phyloP scores from a whole-genome alignment of 2,797 vertebrate species.

The Hippopotamyrus pictus region DNA sequence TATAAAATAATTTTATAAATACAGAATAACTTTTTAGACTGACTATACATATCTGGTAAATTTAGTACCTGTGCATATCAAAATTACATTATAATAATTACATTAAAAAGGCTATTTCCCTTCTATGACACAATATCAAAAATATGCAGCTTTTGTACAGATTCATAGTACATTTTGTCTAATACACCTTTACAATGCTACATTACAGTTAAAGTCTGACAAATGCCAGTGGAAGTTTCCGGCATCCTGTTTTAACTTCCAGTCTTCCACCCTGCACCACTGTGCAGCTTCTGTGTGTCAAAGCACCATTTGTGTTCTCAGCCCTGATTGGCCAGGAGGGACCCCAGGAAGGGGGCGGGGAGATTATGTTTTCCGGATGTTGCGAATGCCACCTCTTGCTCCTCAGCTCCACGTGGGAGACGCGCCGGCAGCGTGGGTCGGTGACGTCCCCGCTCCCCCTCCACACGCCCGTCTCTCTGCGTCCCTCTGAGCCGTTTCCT shows the following conservation, averaged over 20 bases:
- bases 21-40: slow-evolving; percentile 60
- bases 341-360: slow-evolving; percentile 27
- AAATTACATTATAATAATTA: slow-evolving; percentile 69
- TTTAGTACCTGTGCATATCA: slow-evolving; percentile 48
- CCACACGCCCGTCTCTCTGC: not conserved
- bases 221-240: slow-evolving; percentile 27
- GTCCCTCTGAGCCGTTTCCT: not conserved
- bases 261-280: slow-evolving; percentile 23
- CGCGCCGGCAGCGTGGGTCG: not conserved
- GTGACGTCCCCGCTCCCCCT: not conserved
- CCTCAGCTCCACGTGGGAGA: not conserved
- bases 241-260: slow-evolving; percentile 23
- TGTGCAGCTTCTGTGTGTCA: slow-evolving; percentile 37
- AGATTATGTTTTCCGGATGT: not conserved
- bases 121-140: slow-evolving; percentile 74
- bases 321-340: slow-evolving; percentile 20
- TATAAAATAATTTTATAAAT: slow-evolving; percentile 72
- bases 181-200: slow-evolving; percentile 62
- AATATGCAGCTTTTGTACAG: slow-evolving; percentile 84
- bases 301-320: slow-evolving; percentile 31
- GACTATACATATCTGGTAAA: slow-evolving; percentile 45
- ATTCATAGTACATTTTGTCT: slow-evolving; percentile 64
- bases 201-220: slow-evolving; percentile 47
- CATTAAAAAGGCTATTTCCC: slow-evolving; percentile 65
- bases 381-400: slow-evolving; percentile 20